Conservation (phyloP, 2,888 invertebrate species). For the Acheta domesticus region DNA sequence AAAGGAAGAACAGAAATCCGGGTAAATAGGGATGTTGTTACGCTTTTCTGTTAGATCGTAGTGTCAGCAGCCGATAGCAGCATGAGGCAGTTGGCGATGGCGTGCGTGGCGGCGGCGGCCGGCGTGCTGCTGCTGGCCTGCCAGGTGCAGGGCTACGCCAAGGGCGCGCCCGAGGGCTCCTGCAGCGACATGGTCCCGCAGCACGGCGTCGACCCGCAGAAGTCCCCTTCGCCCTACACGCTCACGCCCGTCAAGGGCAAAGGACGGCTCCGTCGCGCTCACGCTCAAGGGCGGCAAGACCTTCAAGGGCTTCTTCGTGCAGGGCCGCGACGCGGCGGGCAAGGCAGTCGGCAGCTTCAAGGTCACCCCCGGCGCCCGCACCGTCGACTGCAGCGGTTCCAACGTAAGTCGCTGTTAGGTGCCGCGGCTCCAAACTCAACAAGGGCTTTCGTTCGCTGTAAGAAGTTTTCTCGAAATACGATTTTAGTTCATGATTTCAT, state of each 20-base stretch:
- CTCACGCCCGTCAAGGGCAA: constrained; percentile 20
- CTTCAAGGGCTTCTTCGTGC: constrained; percentile 31
- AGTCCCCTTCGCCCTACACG: constrained; percentile 21
- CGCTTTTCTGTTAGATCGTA: no score
- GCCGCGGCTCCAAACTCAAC: no score
- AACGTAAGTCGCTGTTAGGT: no score
- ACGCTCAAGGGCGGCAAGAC: constrained; percentile 21
- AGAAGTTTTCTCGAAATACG: no score
- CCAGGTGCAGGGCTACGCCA: constrained; percentile 22
- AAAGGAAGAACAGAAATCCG: no score
- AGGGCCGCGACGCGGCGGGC: constrained; percentile 22
- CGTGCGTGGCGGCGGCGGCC: background rate
- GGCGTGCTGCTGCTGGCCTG: constrained; percentile 5
- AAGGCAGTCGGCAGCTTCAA: constrained; percentile 23
- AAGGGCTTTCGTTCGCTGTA: no score
- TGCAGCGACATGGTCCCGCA: constrained; percentile 28
- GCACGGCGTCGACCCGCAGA: constrained; percentile 24
- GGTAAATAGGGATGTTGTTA: no score
- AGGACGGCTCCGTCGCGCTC: background rate
- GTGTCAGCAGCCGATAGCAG: no score
- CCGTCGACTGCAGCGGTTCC: constrained; percentile 23
- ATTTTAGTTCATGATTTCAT: no score
- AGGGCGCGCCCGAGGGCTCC: constrained; percentile 25
- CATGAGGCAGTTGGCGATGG: no score
- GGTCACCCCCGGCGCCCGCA: background rate